Evolutionary conservation across 2,888 invertebrate species (phyloP).

Genomic region (Sericinus montela): DNA sequence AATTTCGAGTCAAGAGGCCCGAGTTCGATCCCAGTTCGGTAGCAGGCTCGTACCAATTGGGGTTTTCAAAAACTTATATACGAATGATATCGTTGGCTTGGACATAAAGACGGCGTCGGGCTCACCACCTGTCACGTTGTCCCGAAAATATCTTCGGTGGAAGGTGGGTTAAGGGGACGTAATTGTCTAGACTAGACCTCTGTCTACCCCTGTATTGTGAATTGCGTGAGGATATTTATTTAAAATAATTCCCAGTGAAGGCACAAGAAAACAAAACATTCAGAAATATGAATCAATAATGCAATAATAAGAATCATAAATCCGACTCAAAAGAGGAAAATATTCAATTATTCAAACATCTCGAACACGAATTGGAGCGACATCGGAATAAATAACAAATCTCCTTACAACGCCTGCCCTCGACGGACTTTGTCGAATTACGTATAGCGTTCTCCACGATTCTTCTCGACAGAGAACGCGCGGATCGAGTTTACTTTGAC

Average conservation of each 20-base stretch:
- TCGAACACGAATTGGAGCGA: slow-evolving; percentile 28
- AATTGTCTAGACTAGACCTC: no score
- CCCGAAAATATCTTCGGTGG: no score
- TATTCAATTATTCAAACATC: slow-evolving; percentile 30
- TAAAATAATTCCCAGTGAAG: neutral
- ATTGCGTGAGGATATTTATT: no score
- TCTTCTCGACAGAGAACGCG: slow-evolving; percentile 9
- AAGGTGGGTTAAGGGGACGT: no score
- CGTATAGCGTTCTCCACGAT: neutral
- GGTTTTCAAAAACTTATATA: no score
- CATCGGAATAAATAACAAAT: slow-evolving; percentile 32
- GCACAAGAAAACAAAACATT: neutral
- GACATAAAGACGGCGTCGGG: no score
- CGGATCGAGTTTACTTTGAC: slow-evolving; percentile 24
- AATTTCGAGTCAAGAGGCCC: no score
- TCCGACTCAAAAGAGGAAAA: slow-evolving; percentile 26
- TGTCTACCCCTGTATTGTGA: no score
- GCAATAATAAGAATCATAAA: slow-evolving; percentile 14
- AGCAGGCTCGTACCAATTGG: no score
- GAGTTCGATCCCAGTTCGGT: no score
- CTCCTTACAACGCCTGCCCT: slow-evolving; percentile 27
- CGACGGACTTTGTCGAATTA: slow-evolving; percentile 29
- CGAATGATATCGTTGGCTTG: no score
- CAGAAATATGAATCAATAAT: slow-evolving; percentile 3
- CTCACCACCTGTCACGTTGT: no score